Conservation (phyloP, 2,888 invertebrate species). For the Macaria notata region DNA sequence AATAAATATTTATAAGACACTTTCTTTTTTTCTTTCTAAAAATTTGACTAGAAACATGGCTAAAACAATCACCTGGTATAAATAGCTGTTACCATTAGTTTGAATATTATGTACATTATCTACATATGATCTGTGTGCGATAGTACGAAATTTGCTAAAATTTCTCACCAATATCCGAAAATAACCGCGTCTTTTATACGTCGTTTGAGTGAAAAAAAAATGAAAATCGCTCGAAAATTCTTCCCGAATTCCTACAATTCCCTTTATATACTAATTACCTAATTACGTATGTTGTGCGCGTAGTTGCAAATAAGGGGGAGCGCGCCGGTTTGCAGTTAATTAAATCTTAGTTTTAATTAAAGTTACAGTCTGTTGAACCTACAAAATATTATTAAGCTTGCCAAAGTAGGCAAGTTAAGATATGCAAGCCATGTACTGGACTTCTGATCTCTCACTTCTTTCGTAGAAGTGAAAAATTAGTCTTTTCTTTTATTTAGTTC, state of each 20-base stretch:
- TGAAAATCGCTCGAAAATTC: background rate
- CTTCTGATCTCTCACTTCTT: constrained; percentile 6
- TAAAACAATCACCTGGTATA: too few relatives aligned
- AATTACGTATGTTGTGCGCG: constrained; percentile 17
- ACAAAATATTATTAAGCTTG: background rate
- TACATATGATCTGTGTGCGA: too few relatives aligned
- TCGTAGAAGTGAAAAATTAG: too few relatives aligned
- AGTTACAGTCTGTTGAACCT: constrained; percentile 7
- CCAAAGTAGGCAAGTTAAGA: background rate
- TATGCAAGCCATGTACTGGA: background rate
- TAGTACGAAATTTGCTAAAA: too few relatives aligned
- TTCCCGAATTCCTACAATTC: background rate
- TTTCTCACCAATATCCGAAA: too few relatives aligned
- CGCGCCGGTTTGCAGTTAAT: constrained; percentile 15
- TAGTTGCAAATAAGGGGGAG: constrained; percentile 10
- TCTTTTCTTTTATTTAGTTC: too few relatives aligned
- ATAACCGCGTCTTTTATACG: too few relatives aligned
- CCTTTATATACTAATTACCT: constrained; percentile 7
- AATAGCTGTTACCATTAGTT: too few relatives aligned
- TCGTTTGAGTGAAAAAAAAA: background rate
- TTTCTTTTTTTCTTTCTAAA: too few relatives aligned
- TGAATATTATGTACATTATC: too few relatives aligned
- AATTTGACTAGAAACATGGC: too few relatives aligned
- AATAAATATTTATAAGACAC: too few relatives aligned
- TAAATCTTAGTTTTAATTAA: constrained; percentile 25